Percentiles rank a stretch among this genome's conserved stretches.
Evolutionary conservation across 2,888 invertebrate species (phyloP).

Genomic region (Hipparchia sbordonii): DNA sequence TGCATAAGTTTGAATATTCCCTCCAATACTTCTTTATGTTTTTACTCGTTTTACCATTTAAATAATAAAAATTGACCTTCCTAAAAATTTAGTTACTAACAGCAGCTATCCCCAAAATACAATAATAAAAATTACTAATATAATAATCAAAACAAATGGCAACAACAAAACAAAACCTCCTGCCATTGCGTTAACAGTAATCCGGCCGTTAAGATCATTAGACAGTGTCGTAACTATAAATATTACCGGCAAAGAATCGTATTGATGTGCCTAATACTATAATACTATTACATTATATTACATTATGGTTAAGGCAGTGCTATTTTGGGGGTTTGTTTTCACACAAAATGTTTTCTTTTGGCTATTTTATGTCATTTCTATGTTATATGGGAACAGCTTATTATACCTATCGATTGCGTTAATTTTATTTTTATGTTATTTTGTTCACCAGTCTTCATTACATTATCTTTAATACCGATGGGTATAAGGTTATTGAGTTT

Average conservation of each 20-base stretch:
- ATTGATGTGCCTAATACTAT: conserved; percentile 35
- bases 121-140: background rate
- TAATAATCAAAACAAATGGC: conserved; percentile 9
- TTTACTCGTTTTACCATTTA: too few relatives aligned
- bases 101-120: conserved; percentile 4
- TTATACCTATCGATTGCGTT: too few relatives aligned
- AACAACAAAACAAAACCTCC: conserved; percentile 16
- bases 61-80: too few relatives aligned
- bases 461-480: too few relatives aligned
- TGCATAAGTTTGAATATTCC: too few relatives aligned
- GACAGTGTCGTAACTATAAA: conserved; percentile 24
- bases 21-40: too few relatives aligned
- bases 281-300: conserved; percentile 18
- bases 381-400: too few relatives aligned
- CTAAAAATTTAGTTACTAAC: background rate
- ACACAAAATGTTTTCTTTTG: too few relatives aligned
- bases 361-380: too few relatives aligned
- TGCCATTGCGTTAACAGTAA: conserved; percentile 25
- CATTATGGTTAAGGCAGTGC: background rate
- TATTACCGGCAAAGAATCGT: conserved; percentile 27
- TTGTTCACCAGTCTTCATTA: too few relatives aligned
- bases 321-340: background rate
- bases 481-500: too few relatives aligned
- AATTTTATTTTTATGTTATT: too few relatives aligned
- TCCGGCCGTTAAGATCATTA: conserved; percentile 25